Evolutionary conservation across 2,113 vertebrate species (phyloP), one percentile per base, ranked within the genome.

Genomic region (Columbina picui): DNA sequence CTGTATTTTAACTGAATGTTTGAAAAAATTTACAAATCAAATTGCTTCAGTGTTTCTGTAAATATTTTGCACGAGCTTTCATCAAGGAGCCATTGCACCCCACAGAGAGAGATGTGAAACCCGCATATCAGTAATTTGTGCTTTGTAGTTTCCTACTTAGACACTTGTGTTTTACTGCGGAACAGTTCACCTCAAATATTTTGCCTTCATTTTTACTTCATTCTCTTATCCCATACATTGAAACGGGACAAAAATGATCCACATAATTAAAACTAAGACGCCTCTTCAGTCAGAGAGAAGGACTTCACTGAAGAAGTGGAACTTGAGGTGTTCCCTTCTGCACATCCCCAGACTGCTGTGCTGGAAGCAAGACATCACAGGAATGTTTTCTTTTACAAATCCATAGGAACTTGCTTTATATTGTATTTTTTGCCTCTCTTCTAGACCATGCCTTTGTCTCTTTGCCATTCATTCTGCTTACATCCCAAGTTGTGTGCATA

Each of bases 21-120:
- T 69, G 29, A 73, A 92, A 91, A 68, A 89, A 91, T 49, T n/a
- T n/a, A n/a, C n/a, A n/a, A n/a, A n/a, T n/a, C n/a, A 84, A 84
- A 77, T 9, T 11, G 47, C 43, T 70, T 65, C 71, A 69, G 10
- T 29, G 41, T 74, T 94, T 74, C 89, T 38, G 8, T 25, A 91
- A 73, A 80, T 19, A 43, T 15, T 70, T 61, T 39, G 14, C 12
- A 81, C 77, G 25, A 70, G 68, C 41, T 74, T 87, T 65, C 36
- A 53, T 34, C n/a, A 50, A 67, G 38, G 32, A 77, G 52, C 13
- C 27, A 22, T 32, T 34, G 36, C 15, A 67, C 26, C 6, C 34
- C 29, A 15, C 25, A 93, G 41, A 87, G 30, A 76, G 9, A 75
- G 7, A 61, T 41, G 56, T 34, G 47, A 75, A 84, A 93, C 49